Evolutionary conservation across 2,797 vertebrate species (phyloP).

Genomic region (Hylomyscus alleni): DNA sequence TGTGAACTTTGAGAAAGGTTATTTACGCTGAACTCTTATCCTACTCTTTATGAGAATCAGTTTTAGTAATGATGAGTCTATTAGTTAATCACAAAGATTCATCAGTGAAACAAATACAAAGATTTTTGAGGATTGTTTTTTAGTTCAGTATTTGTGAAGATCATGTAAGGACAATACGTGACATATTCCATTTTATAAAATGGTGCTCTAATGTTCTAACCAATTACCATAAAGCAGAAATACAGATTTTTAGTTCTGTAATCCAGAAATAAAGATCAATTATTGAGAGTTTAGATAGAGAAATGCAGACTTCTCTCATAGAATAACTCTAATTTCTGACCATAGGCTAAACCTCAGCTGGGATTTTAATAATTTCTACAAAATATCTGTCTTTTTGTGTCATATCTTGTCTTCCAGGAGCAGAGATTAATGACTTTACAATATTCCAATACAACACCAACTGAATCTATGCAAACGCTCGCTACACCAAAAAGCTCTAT

Average conservation of each 20-base stretch:
- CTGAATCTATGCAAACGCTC: background rate
- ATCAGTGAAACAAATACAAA: constrained; percentile 12
- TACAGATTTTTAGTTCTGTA: background rate
- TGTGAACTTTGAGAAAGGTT: constrained; percentile 25
- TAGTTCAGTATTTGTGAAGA: constrained; percentile 7
- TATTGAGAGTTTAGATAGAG: background rate
- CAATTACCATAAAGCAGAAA: constrained; percentile 1
- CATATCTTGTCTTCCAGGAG: background rate
- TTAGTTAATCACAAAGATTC: constrained; percentile 36
- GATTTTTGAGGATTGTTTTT: constrained; percentile 47
- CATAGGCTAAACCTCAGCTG: background rate
- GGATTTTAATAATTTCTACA: background rate
- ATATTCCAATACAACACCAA: background rate
- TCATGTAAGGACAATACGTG: background rate
- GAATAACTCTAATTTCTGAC: background rate
- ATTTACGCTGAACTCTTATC: constrained; percentile 53
- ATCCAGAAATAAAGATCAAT: background rate
- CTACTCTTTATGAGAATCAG: background rate
- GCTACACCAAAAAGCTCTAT: background rate
- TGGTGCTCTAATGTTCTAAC: background rate
- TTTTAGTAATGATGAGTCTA: constrained; percentile 34
- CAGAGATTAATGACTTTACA: background rate
- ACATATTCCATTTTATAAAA: background rate
- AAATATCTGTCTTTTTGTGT: background rate
- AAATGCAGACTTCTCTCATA: background rate